Base-by-base conservation (phyloP, 2,888 invertebrate genomes). In the Dysmachus trigonus region DNA sequence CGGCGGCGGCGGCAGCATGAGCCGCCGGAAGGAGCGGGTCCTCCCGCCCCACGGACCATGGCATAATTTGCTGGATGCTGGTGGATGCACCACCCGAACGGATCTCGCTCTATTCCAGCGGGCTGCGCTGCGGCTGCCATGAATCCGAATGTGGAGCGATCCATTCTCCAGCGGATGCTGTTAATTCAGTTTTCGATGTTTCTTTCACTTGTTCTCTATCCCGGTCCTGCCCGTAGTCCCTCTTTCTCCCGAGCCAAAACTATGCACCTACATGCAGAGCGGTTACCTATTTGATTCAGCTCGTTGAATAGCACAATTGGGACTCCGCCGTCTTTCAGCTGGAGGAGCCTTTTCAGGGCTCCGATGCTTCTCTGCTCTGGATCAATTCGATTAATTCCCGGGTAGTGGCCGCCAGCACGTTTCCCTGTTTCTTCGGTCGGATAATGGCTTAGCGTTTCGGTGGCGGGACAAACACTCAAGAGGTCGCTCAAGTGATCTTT, bases 121-220 rank as follows among this genome's bases (percentile, higher is more conserved):
- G 41, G 77, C 7, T 41, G 77, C 38, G 47, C 15, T 77, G 41
- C 38, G 41, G 77, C 47, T 35, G 77, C 77, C 18, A 77, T 27
- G 77, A 41, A 41, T 41, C 41, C 41, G 53, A 33, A 62, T 82
- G 82, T 79, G 38, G 79, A 51, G 15, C 47, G 51, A 79, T 79
- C 82, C 53, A 82, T 82, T 38, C 82, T 71, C 73, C 22, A 86
- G 73, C 87, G 87, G 87, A 87, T 87, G 87, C 84, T 86, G 87
- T 84, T 87, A 87, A 87, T 87, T 87, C 86, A 87, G 51, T 85
- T 85, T 85, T 74, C 74, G 85, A 47, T 85, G 82, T 82, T 82
- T 85, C 73, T 72, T 84, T 84, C 82, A 82, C 82, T 82, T 82
- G 71, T 35, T 82, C 71, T 38, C 22, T 33, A 51, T 27, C 27